Conservation (phyloP, 2,797 vertebrate genomes). For the Sebastes paucispinis region DNA sequence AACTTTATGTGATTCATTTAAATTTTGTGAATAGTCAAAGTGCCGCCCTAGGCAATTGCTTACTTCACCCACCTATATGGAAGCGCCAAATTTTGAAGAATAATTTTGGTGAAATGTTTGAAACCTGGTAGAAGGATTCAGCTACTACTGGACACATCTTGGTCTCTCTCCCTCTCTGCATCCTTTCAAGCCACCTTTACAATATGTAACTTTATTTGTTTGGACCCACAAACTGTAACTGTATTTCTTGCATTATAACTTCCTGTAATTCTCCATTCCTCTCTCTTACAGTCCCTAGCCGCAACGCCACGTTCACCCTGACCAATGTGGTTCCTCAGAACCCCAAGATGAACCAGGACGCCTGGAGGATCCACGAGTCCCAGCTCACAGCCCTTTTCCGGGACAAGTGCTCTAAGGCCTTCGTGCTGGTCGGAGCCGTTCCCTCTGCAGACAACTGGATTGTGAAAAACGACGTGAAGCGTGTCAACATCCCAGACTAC, state of each 20-base stretch:
- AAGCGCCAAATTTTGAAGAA: not conserved
- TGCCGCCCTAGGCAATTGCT: no score
- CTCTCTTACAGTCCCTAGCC: slow-evolving; percentile 66
- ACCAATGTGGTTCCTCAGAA: slow-evolving; percentile 83
- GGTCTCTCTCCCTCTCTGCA: not conserved
- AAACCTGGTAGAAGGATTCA: not conserved
- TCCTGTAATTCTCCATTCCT: not conserved
- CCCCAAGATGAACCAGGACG: slow-evolving; percentile 77
- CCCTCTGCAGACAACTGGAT: slow-evolving; percentile 80
- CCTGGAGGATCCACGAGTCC: slow-evolving; percentile 77
- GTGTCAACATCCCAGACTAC: slow-evolving; percentile 82
- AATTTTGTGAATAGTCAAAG: no score
- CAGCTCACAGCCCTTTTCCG: slow-evolving; percentile 69
- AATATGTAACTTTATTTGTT: not conserved
- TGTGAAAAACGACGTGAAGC: slow-evolving; percentile 74
- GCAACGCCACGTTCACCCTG: slow-evolving; percentile 82
- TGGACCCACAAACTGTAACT: not conserved
- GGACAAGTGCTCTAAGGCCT: slow-evolving; percentile 70
- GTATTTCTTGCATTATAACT: not conserved
- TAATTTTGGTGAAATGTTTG: not conserved
- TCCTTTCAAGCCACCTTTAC: not conserved
- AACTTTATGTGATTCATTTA: no score
- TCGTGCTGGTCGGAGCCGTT: slow-evolving; percentile 79
- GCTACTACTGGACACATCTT: not conserved
- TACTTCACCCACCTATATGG: no score